These are phyloP conservation scores for Caretta caretta DNA, from an alignment of 2,113 vertebrate genomes.

Conservation along the genomic window DNA sequence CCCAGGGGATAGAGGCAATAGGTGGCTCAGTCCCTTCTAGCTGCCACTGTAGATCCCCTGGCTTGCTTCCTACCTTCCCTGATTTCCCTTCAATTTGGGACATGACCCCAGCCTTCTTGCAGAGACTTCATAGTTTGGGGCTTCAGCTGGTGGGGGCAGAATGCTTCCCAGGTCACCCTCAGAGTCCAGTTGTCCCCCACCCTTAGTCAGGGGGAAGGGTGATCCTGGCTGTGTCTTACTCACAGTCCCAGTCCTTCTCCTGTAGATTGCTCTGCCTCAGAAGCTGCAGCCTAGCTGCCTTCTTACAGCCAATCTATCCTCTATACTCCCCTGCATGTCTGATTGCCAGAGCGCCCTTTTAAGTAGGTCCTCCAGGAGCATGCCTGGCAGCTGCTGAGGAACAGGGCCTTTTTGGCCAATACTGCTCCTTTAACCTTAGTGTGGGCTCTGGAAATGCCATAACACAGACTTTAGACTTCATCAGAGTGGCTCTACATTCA, in stretches of 20 bases:
- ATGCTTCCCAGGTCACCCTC: background rate
- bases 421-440: background rate
- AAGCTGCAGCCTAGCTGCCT: background rate
- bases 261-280: background rate
- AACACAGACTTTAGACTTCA: background rate
- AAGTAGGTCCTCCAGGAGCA: background rate
- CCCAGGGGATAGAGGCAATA: background rate
- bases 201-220: background rate
- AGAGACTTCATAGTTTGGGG: background rate
- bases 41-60: background rate
- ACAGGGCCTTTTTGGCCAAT: background rate
- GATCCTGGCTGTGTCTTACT: background rate
- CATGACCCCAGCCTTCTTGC: background rate
- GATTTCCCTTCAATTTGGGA: background rate
- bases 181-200: background rate
- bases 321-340: background rate
- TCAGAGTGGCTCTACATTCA: background rate
- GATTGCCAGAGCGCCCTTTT: background rate
- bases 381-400: background rate
- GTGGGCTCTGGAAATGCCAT: background rate
- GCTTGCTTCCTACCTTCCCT: background rate
- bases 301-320: no score
- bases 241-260: background rate
- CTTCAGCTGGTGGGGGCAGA: background rate
- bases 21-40: background rate